Evolutionary conservation across 2,888 invertebrate genomes (phyloP), one percentile per base, ranked within the genome.

Genomic region (Parnassius mnemosyne): DNA sequence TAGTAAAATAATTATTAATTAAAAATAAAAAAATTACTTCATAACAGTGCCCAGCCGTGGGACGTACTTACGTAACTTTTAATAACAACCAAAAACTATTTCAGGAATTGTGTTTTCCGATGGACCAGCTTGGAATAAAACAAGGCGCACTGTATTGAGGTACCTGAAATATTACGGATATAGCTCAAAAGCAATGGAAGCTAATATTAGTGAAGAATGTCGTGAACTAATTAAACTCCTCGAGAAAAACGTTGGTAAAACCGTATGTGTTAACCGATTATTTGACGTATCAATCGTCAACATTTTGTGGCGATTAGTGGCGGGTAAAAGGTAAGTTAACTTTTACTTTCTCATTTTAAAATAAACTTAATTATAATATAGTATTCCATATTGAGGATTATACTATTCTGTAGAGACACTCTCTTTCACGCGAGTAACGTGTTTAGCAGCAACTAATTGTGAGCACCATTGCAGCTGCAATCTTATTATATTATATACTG

Each of bases 71-170:
- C n/a, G n/a, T 7, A 34, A 34, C 34, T 34, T 34, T 34, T 34
- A 34, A 34, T 34, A 34, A 34, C 34, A 34, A 34, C 34, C 34
- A 34, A 7, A 34, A 46, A 44, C 9, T 49, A 65, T 73, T 79
- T 47, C 72, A 95, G 95, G 95, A 0, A 83, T 96, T 43, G 93
- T 95, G 2, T 96, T 96, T 74, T 92, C 93, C 9, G 95, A 96
- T 64, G 95, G 95, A 0, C 73, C 83, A 0, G 80, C 90, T 9
- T 96, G 95, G 95, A 86, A 84, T 10, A 93, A 92, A 64, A 94
- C 94, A 56, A 92, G 95, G 34, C 92, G 93, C 63, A 93, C 95
- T 65, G 93, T 94, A 0, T 77, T 95, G 56, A 93, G 93, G 71
- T 93, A 94, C 71, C 78, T 96, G 41, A 93, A 93, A 66, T 91